Evolutionary conservation across 2,888 invertebrate species (phyloP), one percentile per base, ranked within the genome.

Genomic region (Euproctis similis): DNA sequence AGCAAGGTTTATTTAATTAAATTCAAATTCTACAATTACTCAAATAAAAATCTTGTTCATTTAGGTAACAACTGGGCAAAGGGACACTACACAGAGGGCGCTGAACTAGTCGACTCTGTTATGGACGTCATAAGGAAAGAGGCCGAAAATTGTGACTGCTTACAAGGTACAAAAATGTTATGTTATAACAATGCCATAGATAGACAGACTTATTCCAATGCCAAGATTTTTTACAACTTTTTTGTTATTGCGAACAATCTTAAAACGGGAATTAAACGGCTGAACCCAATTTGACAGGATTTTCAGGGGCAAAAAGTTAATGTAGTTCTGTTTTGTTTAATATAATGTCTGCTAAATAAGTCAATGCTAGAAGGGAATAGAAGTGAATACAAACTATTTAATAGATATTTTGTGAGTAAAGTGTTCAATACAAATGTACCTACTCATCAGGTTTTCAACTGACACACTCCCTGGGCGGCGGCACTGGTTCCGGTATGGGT

Each of bases 401-500:
- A 4, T 16, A 16, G 7, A 7, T 7, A 5, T 16, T 16, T 5
- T 7, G 4, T 5, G 4, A 7, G 4, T 7, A 5, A 4, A 16
- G 7, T 16, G 7, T 16, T 16, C 16, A n/a, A n/a, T n/a, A n/a
- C n/a, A n/a, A n/a, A n/a, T n/a, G n/a, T n/a, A n/a, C n/a, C n/a
- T n/a, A n/a, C n/a, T n/a, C n/a, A n/a, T 14, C 42, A 81, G 95
- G 95, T 0, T 93, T 93, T 74, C 92, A 92, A 57, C 66, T 94
- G 31, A 90, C 93, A 0, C 93, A 94, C 62, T 95, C 95, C 0
- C 85, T 95, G 8, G 94, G 95, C 1, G 95, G 95, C 4, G 95
- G 95, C 8, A 95, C 95, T 0, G 95, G 95, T 0, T 94, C 94
- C 0, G 95, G 95, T 1, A 90, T 95, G 91, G 95, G 95, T 4